Evolutionary conservation across 1,140 invertebrate species (phyloP), one percentile per base, ranked within the genome.

Genomic region (Propsilocerus akamusi): DNA sequence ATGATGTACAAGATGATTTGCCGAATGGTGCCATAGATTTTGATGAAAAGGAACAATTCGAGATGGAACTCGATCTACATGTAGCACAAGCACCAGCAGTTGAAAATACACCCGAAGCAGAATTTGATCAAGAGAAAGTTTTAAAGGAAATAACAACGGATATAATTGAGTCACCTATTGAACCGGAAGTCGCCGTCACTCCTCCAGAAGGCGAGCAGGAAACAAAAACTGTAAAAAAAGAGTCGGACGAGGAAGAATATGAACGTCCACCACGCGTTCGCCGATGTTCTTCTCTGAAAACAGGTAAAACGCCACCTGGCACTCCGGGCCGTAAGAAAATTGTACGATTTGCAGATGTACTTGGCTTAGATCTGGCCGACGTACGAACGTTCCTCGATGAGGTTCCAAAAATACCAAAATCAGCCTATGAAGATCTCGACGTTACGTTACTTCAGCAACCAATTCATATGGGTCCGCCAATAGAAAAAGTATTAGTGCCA

Each of bases 261-360:
- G 71, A 74, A 34, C 60, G 69, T 52, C 76, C 75, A 1, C 78
- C 77, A 26, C 65, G 80, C 47, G 72, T 88, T 5, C 70, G 81
- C 26, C 70, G 88, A 48, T 86, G 81, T 60, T 89, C 89, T 0
- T 94, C 88, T 0, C 64, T 96, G 12, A 94, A 91, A 69, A 83
- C 82, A 0, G 83, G 86, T 0, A 94, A 94, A 68, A 93, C 88
- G 0, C 89, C 90, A 20, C 90, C 90, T 0, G 85, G 84, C 2
- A 90, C 86, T 8, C 86, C 87, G 0, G 79, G 82, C 3, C 71
- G 83, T 1, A 96, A 95, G 64, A 97, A 96, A 67, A 93, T 93
- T 26, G 92, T 96, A 1, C 74, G 92, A 14, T 97, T 97, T 64
- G 93, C 92, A 0, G 93, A 97, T 60, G 89, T 87, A 1, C 68